Evolutionary conservation across 2,113 vertebrate species (phyloP).

Genomic region (Seriola dumerili): DNA sequence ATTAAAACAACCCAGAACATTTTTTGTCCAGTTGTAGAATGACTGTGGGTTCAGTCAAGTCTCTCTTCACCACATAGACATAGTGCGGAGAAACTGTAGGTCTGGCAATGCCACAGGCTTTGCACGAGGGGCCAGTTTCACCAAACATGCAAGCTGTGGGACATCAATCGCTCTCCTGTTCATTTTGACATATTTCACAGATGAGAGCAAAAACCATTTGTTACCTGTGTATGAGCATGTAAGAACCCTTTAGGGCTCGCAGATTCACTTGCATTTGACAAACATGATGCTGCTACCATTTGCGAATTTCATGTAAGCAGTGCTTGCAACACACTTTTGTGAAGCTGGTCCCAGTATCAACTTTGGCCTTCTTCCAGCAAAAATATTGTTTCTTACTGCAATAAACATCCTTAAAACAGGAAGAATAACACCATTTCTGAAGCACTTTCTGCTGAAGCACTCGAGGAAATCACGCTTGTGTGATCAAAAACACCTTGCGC

Average conservation of each 20-base stretch:
- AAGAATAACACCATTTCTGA: conserved; percentile 1
- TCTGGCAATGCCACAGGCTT: background rate
- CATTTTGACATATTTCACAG: background rate
- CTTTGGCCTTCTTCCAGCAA: background rate
- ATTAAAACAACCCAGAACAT: conserved; percentile 24
- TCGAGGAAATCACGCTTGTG: conserved; percentile 15
- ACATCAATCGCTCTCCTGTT: background rate
- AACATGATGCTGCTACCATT: background rate
- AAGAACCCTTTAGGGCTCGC: background rate
- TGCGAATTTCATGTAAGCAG: background rate
- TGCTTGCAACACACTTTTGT: background rate
- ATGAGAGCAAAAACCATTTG: background rate
- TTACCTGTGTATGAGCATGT: background rate
- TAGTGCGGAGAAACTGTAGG: background rate
- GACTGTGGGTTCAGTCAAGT: background rate
- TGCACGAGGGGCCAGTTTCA: background rate
- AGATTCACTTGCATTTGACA: background rate
- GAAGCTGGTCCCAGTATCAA: background rate
- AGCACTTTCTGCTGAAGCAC: background rate
- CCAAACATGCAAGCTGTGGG: background rate
- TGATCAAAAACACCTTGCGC: background rate
- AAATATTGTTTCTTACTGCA: background rate
- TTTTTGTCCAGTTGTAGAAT: conserved; percentile 10
- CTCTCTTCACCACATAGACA: background rate
- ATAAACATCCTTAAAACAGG: conserved; percentile 7